Percentiles rank a stretch among this genome's conserved stretches.
These are phyloP conservation scores for Hyalella azteca DNA, from an alignment of 2,888 invertebrate species.

Conservation along the genomic window DNA sequence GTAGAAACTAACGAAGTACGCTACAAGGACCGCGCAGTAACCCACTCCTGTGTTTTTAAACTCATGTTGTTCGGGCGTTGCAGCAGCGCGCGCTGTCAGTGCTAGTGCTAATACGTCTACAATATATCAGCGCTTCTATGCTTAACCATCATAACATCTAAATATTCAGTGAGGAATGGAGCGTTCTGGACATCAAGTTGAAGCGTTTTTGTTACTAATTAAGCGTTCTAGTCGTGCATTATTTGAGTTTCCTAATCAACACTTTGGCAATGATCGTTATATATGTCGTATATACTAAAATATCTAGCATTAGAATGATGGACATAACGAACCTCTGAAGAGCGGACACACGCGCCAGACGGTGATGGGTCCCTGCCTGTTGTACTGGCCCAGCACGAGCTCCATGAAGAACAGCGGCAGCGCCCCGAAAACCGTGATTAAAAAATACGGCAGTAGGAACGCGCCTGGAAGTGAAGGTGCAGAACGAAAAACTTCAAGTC, in stretches of 20 bases:
- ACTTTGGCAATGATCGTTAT: no score
- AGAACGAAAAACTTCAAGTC: no score
- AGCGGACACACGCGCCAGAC: slow-evolving; percentile 84
- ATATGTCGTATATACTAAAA: not conserved
- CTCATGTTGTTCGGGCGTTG: no score
- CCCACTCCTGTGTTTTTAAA: slow-evolving; percentile 74
- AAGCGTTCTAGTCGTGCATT: not conserved
- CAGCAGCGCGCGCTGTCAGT: no score
- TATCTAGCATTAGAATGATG: not conserved
- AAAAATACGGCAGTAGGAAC: slow-evolving; percentile 76
- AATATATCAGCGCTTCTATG: no score
- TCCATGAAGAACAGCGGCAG: slow-evolving; percentile 82
- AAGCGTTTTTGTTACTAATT: no score
- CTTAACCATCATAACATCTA: no score
- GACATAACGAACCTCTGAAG: slow-evolving; percentile 66
- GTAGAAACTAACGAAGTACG: slow-evolving; percentile 79
- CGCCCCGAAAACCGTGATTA: slow-evolving; percentile 78
- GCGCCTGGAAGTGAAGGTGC: slow-evolving; percentile 70
- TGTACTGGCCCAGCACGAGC: slow-evolving; percentile 77
- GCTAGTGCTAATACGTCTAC: no score
- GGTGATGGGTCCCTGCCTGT: slow-evolving; percentile 77
- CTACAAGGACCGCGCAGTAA: slow-evolving; percentile 79
- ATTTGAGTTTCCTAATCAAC: no score
- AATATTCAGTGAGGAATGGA: no score
- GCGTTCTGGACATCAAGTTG: no score